These are phyloP conservation scores for Cryptocheilus praepositus DNA, from an alignment of 2,888 invertebrate species.

Conservation along the genomic window DNA sequence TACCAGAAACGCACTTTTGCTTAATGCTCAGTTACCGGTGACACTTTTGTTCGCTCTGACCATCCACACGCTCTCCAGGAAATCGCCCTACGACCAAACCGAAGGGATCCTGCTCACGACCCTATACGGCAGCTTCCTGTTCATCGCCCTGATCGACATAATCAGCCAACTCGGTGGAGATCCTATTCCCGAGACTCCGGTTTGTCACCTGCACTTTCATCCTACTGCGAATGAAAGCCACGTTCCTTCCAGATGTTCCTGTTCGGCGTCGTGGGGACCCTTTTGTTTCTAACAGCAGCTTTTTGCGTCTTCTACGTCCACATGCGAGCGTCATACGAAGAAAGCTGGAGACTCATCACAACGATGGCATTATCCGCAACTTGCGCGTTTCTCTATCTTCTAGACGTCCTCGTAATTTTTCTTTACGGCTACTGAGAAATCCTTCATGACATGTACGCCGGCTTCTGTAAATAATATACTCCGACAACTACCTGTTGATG, in stretches of 20 bases:
- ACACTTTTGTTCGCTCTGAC: slow-evolving; percentile 45
- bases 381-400: slow-evolving; percentile 51
- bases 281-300: slow-evolving; percentile 54
- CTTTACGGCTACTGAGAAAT: slow-evolving; percentile 55
- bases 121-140: slow-evolving; percentile 56
- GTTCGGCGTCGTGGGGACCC: slow-evolving; percentile 54
- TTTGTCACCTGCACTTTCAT: slow-evolving; percentile 44
- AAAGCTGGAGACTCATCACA: slow-evolving; percentile 44
- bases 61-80: slow-evolving; percentile 42
- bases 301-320: slow-evolving; percentile 42
- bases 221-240: background rate
- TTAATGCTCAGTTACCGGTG: slow-evolving; percentile 46
- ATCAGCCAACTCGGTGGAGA: slow-evolving; percentile 69
- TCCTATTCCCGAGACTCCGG: slow-evolving; percentile 71
- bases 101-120: slow-evolving; percentile 47
- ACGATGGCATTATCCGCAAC: slow-evolving; percentile 44
- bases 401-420: slow-evolving; percentile 59
- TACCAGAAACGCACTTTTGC: background rate
- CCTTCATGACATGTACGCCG: background rate
- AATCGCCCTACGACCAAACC: slow-evolving; percentile 44
- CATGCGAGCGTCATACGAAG: background rate
- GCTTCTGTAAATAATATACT: background rate
- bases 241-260: slow-evolving; percentile 61
- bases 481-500: background rate
- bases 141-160: slow-evolving; percentile 67